A percentile compares a stretch with the other conserved stretches of the same genome.
phyloP scores from a whole-genome alignment of 2,888 invertebrate species.

The Ecliptopera silaceata region DNA sequence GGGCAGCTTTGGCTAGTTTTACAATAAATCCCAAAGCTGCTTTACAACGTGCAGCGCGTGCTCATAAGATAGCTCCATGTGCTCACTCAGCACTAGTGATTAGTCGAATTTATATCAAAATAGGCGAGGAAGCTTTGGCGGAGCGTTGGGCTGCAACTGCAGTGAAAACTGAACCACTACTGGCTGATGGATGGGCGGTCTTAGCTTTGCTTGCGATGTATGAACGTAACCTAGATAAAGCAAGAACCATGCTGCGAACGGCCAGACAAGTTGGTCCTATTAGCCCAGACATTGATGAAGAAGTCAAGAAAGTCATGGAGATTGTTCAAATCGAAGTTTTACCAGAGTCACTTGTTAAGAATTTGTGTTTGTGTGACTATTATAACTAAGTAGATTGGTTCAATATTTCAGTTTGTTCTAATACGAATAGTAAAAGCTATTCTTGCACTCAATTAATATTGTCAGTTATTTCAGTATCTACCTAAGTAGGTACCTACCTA shows the following conservation, averaged over 20 bases:
- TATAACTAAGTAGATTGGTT: conserved; percentile 25
- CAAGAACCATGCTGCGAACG: conserved; percentile 64
- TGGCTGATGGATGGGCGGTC: conserved; percentile 74
- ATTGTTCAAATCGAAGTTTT: conserved; percentile 52
- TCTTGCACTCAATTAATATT: too few species aligned
- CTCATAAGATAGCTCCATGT: conserved; percentile 63
- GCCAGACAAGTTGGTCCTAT: conserved; percentile 66
- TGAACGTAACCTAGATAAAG: conserved; percentile 57
- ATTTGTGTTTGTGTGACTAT: conserved; percentile 64
- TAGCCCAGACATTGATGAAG: conserved; percentile 58
- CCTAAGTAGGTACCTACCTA: conserved; percentile 1
- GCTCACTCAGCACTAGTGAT: conserved; percentile 65
- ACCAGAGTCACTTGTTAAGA: conserved; percentile 60
- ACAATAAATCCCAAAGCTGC: conserved; percentile 50
- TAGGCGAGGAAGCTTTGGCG: conserved; percentile 57
- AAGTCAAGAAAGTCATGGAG: conserved; percentile 54
- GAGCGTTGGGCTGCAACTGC: conserved; percentile 70
- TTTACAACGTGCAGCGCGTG: conserved; percentile 69
- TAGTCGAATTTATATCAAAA: conserved; percentile 56
- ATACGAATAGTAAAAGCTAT: too few species aligned
- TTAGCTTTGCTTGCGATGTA: conserved; percentile 64
- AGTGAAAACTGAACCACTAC: conserved; percentile 64
- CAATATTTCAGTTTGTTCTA: background rate
- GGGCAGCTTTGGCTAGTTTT: conserved; percentile 57
- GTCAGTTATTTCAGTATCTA: too few species aligned